Base-by-base conservation (phyloP, 2,113 vertebrate species). In the Taurulus bubalis region DNA sequence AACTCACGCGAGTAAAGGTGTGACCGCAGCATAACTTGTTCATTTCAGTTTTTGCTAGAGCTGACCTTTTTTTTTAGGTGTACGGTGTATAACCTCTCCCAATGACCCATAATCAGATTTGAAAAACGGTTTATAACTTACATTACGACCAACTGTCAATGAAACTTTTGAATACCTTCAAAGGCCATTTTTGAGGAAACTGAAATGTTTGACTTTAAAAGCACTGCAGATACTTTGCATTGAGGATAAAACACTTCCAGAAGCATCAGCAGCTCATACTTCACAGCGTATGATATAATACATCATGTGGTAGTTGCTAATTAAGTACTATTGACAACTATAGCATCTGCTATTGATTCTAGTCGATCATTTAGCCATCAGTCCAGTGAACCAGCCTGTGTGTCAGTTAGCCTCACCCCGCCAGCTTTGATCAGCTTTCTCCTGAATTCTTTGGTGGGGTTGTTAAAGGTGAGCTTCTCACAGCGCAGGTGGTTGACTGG, bases 391-490 rank as follows among this genome's bases (percentile, higher is more conserved):
- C 8, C 51, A 74, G 53, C 22, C 47, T 34, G 32, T 24, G 51
- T 68, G 60, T 62, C 62, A 53, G n/a, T 10, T 16, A 75, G 47
- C 68, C 95, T 95, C 94, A 99, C 98, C 96, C 98, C 98, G 92
- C 98, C 98, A 6, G 98, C 98, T 93, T 92, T 96, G 75, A 99
- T 96, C 78, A 99, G 96, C 86, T 99, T 99, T 91, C 95, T 97
- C 56, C 97, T 96, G 95, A 99, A 99, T 85, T 99, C 98, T 86
- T 96, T 96, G 81, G 98, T 99, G 90, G 98, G 98, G 92, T 99
- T 99, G 95, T 99, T 99, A 92, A 99, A 99, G 85, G 98, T 99
- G 86, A 99, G 96, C 75, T 99, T 99, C 95, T 99, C 98, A 32
- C 98, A 99, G 85, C 98, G 98, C 68, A 99, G 95, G 89, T 99